These are phyloP conservation scores for Scaptomyza polygonia DNA, from an alignment of 2,888 invertebrate species.

Conservation along the genomic window DNA sequence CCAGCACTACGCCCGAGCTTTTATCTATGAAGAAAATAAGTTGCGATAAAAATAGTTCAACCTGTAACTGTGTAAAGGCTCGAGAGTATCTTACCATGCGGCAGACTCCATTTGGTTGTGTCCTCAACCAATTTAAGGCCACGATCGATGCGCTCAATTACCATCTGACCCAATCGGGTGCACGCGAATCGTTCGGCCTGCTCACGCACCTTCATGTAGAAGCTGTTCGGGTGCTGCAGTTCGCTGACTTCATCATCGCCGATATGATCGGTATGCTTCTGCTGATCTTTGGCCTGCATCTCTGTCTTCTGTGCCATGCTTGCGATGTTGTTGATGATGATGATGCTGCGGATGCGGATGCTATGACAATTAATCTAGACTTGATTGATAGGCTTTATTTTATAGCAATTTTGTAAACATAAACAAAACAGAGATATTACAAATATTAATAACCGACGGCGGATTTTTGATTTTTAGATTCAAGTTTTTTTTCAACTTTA, in stretches of 20 bases:
- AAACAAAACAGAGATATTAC: neutral
- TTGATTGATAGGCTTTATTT: conserved; percentile 39
- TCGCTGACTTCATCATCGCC: conserved; percentile 68
- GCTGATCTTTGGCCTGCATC: conserved; percentile 53
- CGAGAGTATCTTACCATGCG: conserved; percentile 66
- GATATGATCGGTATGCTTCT: conserved; percentile 57
- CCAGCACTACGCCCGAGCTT: conserved; percentile 47
- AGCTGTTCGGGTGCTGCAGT: conserved; percentile 49
- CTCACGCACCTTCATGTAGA: conserved; percentile 67
- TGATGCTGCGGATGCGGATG: conserved; percentile 19
- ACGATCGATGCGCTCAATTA: conserved; percentile 76
- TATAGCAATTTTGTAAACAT: conserved; percentile 14
- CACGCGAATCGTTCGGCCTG: conserved; percentile 76
- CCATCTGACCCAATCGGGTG: conserved; percentile 78
- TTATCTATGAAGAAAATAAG: conserved; percentile 25
- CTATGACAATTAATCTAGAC: conserved; percentile 21
- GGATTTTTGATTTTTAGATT: neutral
- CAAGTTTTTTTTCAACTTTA: neutral
- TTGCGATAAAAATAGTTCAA: neutral
- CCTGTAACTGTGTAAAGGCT: too few species aligned
- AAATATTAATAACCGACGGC: neutral
- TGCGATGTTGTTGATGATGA: conserved; percentile 18
- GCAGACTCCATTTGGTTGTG: conserved; percentile 83
- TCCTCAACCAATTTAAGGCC: conserved; percentile 78
- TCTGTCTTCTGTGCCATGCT: conserved; percentile 58